phyloP scores from a whole-genome alignment of 2,113 vertebrate genomes.

The Hemicordylus capensis region DNA sequence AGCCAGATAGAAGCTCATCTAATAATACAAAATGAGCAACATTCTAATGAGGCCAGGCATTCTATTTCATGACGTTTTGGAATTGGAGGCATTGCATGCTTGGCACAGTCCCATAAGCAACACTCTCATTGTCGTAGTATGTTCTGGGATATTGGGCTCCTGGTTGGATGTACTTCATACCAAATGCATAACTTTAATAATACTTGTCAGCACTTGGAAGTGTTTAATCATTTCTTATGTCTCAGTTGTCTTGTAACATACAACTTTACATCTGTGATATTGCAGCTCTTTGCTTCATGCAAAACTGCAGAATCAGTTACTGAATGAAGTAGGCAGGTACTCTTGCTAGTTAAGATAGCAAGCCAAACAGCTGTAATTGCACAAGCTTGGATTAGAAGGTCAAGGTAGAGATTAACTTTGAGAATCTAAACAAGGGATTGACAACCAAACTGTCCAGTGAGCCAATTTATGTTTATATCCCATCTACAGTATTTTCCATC shows the following conservation, averaged over 20 bases:
- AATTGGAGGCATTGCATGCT: not conserved
- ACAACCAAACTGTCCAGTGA: no score
- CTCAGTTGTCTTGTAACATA: not conserved
- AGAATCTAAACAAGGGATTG: no score
- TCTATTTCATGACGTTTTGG: not conserved
- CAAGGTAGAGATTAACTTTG: no score
- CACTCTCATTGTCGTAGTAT: rapidly evolving
- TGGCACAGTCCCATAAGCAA: not conserved
- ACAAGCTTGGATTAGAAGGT: not conserved
- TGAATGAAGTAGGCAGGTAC: not conserved
- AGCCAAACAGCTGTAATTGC: not conserved
- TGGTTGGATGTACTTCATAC: not conserved
- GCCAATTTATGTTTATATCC: not conserved
- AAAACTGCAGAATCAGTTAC: not conserved
- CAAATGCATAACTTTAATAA: not conserved
- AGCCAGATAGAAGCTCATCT: not conserved
- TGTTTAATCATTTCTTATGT: not conserved
- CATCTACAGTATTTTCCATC: not conserved
- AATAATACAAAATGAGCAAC: rapidly evolving
- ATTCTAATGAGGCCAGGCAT: not conserved
- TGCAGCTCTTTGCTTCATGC: not conserved
- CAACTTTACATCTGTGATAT: not conserved
- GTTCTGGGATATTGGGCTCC: rapidly evolving
- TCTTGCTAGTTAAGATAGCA: not conserved
- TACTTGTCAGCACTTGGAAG: not conserved